Base-by-base conservation (phyloP, 1,140 invertebrate species). In the Lepidurus packardi region DNA sequence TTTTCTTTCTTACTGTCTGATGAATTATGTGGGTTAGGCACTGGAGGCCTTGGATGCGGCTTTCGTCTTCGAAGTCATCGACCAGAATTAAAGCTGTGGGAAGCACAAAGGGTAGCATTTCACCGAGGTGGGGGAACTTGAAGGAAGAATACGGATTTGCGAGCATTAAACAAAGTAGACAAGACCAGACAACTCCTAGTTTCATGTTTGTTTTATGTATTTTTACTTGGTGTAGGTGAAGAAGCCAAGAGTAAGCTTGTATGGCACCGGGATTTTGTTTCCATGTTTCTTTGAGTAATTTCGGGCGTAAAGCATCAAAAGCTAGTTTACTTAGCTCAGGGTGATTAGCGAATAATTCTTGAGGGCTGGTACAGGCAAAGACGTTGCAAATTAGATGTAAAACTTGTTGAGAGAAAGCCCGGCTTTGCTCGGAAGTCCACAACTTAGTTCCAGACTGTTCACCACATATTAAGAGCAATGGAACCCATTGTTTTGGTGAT, bases 11-110 rank as follows among this genome's bases (percentile, higher is more conserved):
- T n/a, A 65, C 53, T 65, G 53, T 7, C 16, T 65, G 53, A 65
- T 65, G n/a, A 21, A 65, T 65, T 65, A 65, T 65, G 53, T 65
- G 53, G 53, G 53, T 21, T 65, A 65, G 53, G 7, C 53, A 65
- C 13, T 65, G 53, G 7, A 65, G 53, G 21, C 53, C 53, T 65
- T 65, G 53, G 21, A 65, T 65, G 21, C 53, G 53, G 16, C 16
- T 65, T 21, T 65, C 53, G 21, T 65, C 53, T 65, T 65, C 53
- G 21, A 65, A 65, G 53, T 65, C 53, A 7, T 65, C 53, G 53
- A 65, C 53, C 7, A 65, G 16, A 11, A 65, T 65, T 65, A 65
- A 65, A 13, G 53, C 53, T 7, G 53, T 65, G 21, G 53, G 53
- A 65, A 65, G 53, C 9, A 65, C 53, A 21, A 9, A 16, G 21